phyloP scores from a whole-genome alignment of 2,888 invertebrate genomes.

The Oligia latruncula region DNA sequence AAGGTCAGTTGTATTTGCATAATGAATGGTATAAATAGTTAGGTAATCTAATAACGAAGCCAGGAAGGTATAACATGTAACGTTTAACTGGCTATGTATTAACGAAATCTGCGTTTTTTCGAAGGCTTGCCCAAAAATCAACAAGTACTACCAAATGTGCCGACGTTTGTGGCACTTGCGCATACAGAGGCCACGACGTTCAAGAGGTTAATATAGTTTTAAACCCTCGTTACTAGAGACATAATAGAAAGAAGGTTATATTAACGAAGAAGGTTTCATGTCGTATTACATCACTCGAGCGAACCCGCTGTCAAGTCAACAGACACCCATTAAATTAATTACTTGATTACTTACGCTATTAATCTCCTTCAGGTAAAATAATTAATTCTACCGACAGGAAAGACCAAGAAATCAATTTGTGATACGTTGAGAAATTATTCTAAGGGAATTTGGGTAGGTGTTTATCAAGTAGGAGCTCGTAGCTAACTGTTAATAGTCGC shows the following conservation, averaged over 20 bases:
- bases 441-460: not conserved
- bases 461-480: not conserved
- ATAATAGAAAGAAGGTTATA: not conserved
- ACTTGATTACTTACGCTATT: slow-evolving; percentile 46
- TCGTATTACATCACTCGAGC: slow-evolving; percentile 6
- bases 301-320: slow-evolving; percentile 17
- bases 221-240: not conserved
- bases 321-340: slow-evolving; percentile 54
- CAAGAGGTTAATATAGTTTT: not conserved
- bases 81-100: too few species aligned
- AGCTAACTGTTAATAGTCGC: not conserved
- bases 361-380: slow-evolving; percentile 44
- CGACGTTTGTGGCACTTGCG: too few species aligned
- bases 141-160: too few species aligned
- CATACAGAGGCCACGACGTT: too few species aligned
- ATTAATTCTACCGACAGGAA: slow-evolving; percentile 40
- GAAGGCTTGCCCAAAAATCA: too few species aligned
- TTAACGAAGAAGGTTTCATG: slow-evolving; percentile 10
- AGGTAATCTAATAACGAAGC: too few species aligned
- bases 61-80: too few species aligned
- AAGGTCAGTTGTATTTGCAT: too few species aligned
- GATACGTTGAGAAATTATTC: slow-evolving; percentile 5
- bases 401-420: slow-evolving; percentile 43
- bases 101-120: too few species aligned
- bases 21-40: too few species aligned